Evolutionary conservation across 1,140 invertebrate genomes (phyloP).

Genomic region (Steinernema feltiae): DNA sequence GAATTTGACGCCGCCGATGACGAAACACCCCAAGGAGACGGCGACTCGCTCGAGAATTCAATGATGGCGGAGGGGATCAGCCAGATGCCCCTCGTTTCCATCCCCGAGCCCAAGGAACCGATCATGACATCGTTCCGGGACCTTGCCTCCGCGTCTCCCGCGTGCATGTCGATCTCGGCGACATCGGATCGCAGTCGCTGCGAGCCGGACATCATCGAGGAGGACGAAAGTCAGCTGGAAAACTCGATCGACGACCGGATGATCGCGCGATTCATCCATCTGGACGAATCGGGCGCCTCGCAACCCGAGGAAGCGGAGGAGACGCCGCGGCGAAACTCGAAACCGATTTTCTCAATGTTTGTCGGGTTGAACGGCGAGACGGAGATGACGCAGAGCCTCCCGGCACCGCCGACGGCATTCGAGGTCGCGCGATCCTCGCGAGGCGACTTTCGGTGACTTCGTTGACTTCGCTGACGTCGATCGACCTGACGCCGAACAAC

Average conservation of each 20-base stretch:
- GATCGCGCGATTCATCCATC: neutral
- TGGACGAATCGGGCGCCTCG: neutral
- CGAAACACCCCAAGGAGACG: constrained; percentile 17
- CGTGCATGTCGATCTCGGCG: constrained; percentile 32
- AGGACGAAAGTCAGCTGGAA: constrained; percentile 1
- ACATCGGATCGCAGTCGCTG: constrained; percentile 31
- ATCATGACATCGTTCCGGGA: constrained; percentile 50
- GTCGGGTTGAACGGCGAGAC: constrained; percentile 40
- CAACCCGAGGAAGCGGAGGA: constrained; percentile 31
- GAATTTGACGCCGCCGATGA: constrained; percentile 25
- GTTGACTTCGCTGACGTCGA: constrained; percentile 51
- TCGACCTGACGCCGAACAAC: constrained; percentile 51
- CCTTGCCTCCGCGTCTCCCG: constrained; percentile 41
- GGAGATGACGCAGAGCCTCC: constrained; percentile 7
- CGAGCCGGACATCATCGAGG: constrained; percentile 13
- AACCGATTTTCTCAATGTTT: constrained; percentile 52
- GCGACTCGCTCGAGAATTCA: constrained; percentile 8
- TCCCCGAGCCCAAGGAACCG: constrained; percentile 21
- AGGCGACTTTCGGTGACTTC: constrained; percentile 47
- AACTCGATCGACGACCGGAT: neutral
- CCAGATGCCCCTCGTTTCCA: neutral
- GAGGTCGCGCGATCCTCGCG: constrained; percentile 39
- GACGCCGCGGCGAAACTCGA: constrained; percentile 22
- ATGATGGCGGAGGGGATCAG: neutral
- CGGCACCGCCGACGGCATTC: constrained; percentile 14